Conservation (phyloP, 2,113 vertebrate species). For the Sander vitreus region DNA sequence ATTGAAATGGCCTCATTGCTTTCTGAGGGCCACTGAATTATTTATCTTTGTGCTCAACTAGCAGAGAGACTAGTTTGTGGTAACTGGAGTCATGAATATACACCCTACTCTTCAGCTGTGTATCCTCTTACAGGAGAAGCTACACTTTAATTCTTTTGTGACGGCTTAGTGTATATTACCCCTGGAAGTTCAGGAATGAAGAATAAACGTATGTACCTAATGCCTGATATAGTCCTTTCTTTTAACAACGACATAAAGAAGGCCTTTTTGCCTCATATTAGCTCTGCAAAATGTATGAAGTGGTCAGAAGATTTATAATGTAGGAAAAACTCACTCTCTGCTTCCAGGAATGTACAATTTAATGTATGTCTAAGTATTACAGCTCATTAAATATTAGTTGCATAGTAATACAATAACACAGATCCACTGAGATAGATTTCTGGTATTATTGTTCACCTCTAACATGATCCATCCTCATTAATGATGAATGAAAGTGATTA, state of each 20-base stretch:
- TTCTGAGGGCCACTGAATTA: conserved; percentile 58
- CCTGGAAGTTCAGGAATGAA: not conserved
- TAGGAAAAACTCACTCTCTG: not conserved
- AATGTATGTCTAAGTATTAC: not conserved
- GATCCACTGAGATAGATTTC: not conserved
- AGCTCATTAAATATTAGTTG: conserved; percentile 7
- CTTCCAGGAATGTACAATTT: not conserved
- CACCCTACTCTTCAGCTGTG: not conserved
- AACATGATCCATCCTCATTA: not conserved
- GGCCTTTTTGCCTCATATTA: not conserved
- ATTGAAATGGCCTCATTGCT: conserved; percentile 39
- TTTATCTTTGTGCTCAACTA: conserved; percentile 49
- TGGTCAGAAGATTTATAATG: conserved; percentile 4
- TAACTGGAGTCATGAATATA: conserved; percentile 40
- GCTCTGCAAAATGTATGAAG: not conserved
- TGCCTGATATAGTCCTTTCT: not conserved
- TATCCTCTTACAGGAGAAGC: conserved; percentile 18
- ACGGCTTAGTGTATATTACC: not conserved
- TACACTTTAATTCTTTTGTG: not conserved
- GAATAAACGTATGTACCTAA: not conserved
- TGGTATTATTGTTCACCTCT: not conserved
- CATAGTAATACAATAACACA: not conserved
- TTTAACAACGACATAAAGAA: conserved; percentile 10
- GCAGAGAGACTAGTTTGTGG: conserved; percentile 28
- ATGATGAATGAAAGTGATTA: not conserved